A percentile compares a stretch with the other conserved stretches of the same genome.
phyloP scores from a whole-genome alignment of 2,113 vertebrate species.

The Tympanuchus pallidicinctus region DNA sequence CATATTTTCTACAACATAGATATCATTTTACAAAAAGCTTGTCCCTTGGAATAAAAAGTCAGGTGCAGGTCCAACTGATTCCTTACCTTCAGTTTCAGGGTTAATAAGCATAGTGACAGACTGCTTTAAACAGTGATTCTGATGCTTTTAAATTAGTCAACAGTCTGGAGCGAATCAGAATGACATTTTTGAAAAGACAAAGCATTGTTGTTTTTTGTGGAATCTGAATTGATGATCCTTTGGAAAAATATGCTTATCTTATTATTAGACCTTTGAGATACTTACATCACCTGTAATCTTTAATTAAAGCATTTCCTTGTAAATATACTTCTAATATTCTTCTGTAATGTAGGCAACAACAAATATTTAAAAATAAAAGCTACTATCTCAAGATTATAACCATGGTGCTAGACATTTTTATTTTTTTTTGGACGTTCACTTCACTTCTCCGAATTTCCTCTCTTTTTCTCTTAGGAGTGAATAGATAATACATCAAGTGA shows the following conservation, averaged over 20 bases:
- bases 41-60: neutral
- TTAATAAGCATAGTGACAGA: neutral
- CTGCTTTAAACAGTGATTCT: neutral
- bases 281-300: slow-evolving; percentile 22
- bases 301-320: neutral
- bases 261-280: slow-evolving; percentile 23
- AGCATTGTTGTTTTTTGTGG: slow-evolving; percentile 28
- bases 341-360: neutral
- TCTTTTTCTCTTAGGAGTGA: neutral
- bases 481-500: neutral
- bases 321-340: neutral
- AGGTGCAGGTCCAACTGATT: neutral
- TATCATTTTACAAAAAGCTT: neutral
- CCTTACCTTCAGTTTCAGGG: neutral
- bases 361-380: neutral
- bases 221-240: slow-evolving; percentile 14
- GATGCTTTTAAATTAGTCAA: slow-evolving; percentile 14
- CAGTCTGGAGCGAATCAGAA: slow-evolving; percentile 8
- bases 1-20: neutral
- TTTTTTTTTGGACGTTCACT: neutral
- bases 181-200: slow-evolving; percentile 51
- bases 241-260: slow-evolving; percentile 32
- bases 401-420: neutral
- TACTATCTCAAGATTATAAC: neutral
- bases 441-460: neutral